These are phyloP conservation scores for Standfussiana lucernea DNA, from an alignment of 2,888 invertebrate species.

Conservation along the genomic window DNA sequence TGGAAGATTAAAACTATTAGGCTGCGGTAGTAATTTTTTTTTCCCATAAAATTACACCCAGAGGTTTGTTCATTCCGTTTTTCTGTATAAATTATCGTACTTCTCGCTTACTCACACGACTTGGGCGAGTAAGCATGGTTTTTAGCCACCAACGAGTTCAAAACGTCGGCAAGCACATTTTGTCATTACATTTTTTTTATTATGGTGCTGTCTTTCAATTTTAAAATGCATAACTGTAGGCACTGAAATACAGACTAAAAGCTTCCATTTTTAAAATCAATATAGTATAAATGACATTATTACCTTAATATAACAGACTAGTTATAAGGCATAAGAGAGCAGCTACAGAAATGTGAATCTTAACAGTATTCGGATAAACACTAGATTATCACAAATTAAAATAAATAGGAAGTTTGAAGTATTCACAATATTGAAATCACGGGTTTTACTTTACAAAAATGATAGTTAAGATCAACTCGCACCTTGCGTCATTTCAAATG, in stretches of 20 bases:
- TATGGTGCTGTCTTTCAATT: not conserved
- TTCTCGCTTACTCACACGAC: not conserved
- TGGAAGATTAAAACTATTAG: not conserved
- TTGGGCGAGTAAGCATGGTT: not conserved
- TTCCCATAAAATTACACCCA: not conserved
- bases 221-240: not conserved
- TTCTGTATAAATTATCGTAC: not conserved
- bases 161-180: not conserved
- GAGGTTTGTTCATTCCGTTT: not conserved
- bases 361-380: not conserved
- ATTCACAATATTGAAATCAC: slow-evolving; percentile 7
- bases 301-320: not conserved
- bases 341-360: slow-evolving; percentile 7
- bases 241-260: slow-evolving; percentile 5
- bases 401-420: not conserved
- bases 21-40: not conserved
- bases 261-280: not conserved
- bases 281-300: not conserved
- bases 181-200: not conserved
- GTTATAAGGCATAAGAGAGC: not conserved
- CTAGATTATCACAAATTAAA: slow-evolving; percentile 14
- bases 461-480: not conserved
- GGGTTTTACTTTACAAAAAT: not conserved
- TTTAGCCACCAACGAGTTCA: not conserved
- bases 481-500: not conserved